Evolutionary conservation across 1,140 invertebrate genomes (phyloP).

Genomic region (Venustaconcha ellipsiformis): DNA sequence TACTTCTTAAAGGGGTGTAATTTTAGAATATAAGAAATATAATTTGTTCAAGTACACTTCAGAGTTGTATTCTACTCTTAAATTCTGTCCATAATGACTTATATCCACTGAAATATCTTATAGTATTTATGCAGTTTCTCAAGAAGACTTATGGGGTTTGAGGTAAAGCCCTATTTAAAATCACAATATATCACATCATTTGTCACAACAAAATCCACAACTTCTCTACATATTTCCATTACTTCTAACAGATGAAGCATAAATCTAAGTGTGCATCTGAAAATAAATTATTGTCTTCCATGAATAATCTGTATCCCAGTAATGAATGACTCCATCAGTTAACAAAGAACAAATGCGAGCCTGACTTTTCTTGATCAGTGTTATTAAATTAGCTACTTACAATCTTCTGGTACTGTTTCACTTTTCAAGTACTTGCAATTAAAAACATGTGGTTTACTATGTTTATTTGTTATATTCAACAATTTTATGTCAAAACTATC

Average conservation of each 20-base stretch:
- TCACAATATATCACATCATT: background rate
- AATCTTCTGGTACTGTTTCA: conserved; percentile 3
- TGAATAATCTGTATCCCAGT: background rate
- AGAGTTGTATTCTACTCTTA: too few species aligned
- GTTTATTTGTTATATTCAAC: too few species aligned
- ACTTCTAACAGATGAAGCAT: conserved; percentile 11
- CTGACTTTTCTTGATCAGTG: conserved; percentile 4
- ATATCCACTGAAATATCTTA: too few species aligned
- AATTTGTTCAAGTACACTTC: too few species aligned
- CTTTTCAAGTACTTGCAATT: background rate
- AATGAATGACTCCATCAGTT: conserved; percentile 7
- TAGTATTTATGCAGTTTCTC: too few species aligned
- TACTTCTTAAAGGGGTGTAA: too few species aligned
- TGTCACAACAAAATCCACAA: background rate
- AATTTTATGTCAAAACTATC: too few species aligned
- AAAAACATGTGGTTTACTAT: background rate
- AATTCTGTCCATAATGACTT: too few species aligned
- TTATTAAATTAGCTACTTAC: conserved; percentile 7
- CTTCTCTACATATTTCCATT: conserved; percentile 13
- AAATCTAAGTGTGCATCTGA: conserved; percentile 9
- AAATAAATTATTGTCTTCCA: conserved; percentile 9
- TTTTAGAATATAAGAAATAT: too few species aligned
- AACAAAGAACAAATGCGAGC: conserved; percentile 8
- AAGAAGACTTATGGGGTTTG: too few species aligned
- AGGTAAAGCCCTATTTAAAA: too few species aligned